A percentile compares a stretch with the other conserved stretches of the same genome.
phyloP scores from a whole-genome alignment of 2,888 invertebrate species.

The Netelia fuscicornis region DNA sequence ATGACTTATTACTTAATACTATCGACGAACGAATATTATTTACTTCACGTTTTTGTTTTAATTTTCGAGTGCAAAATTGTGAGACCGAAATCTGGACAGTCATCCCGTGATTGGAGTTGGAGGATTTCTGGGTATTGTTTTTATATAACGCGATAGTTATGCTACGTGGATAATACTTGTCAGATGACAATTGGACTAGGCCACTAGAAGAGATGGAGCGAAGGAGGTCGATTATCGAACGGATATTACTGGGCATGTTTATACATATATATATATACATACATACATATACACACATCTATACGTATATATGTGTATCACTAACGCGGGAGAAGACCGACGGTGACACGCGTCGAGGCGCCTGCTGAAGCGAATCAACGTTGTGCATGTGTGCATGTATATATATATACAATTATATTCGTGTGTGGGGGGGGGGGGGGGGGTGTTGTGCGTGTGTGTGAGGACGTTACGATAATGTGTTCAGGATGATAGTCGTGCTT shows the following conservation, averaged over 20 bases:
- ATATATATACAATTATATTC: too few relatives aligned
- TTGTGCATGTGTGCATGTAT: constrained; percentile 25
- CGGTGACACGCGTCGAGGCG: constrained; percentile 52
- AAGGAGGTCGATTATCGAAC: constrained; percentile 69
- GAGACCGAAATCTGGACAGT: too few relatives aligned
- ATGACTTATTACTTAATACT: too few relatives aligned
- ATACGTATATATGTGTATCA: neutral
- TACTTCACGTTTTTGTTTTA: too few relatives aligned
- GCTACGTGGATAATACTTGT: neutral
- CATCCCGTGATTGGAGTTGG: neutral
- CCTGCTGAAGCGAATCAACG: constrained; percentile 59
- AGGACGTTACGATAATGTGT: neutral
- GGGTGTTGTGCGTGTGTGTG: too few relatives aligned
- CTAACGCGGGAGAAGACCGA: constrained; percentile 54
- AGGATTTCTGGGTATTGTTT: neutral
- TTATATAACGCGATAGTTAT: neutral
- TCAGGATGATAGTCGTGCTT: neutral
- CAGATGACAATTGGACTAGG: constrained; percentile 56
- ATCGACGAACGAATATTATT: too few relatives aligned
- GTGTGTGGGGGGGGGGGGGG: too few relatives aligned
- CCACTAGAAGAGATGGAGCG: constrained; percentile 63
- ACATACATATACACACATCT: neutral
- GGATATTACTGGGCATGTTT: constrained; percentile 42
- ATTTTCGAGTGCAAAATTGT: too few relatives aligned
- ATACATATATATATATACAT: constrained; percentile 11